Evolutionary conservation across 30 jellyfish, hydroid and myxozoan species (phyloP), one percentile per base, ranked within the genome.

Genomic region (Cassiopea xamachana): DNA sequence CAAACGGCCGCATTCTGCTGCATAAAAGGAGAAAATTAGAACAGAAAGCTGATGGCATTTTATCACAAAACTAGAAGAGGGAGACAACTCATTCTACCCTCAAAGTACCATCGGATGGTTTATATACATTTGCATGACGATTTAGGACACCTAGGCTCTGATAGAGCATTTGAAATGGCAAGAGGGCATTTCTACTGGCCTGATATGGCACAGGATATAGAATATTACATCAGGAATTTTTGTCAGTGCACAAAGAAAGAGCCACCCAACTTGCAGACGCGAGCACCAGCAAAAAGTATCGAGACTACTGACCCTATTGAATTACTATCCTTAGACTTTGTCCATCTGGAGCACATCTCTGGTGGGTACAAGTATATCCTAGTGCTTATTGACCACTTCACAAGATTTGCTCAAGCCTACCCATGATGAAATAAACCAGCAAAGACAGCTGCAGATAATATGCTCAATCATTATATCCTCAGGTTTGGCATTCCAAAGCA

Each of bases 401-500:
- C 89, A 75, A 82, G 94, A n/a, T 87, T 76, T 69, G 17, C 90
- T 7, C 90, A 87, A 77, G 93, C 18, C 60, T 83, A 83, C 59
- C 60, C 84, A 48, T 75, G 91, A 10, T 71, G 49, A 67, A 60
- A 86, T 44, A 90, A 90, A 39, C 0, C 89, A 43, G 97, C 93
- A 46, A 75, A 69, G 72, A 82, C 93, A 9, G 92, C 87, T 72
- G 93, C 97, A 47, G 85, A 69, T 13, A 79, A 49, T 1, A 12
- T 90, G 48, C 81, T 82, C 47, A 79, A 79, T 50, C 93, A 90
- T 55, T 90, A 7, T 59, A 90, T 90, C 9, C 93, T 47, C 15
- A 87, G 92, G 19, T 90, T 90, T 61, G 92, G 92, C 47, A 71
- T n/a, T 44, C 97, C 97, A 46, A 72, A 60, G 46, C 78, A 82